Evolutionary conservation across 2,113 vertebrate genomes (phyloP), one percentile per base, ranked within the genome.

Genomic region (Columbina picui): DNA sequence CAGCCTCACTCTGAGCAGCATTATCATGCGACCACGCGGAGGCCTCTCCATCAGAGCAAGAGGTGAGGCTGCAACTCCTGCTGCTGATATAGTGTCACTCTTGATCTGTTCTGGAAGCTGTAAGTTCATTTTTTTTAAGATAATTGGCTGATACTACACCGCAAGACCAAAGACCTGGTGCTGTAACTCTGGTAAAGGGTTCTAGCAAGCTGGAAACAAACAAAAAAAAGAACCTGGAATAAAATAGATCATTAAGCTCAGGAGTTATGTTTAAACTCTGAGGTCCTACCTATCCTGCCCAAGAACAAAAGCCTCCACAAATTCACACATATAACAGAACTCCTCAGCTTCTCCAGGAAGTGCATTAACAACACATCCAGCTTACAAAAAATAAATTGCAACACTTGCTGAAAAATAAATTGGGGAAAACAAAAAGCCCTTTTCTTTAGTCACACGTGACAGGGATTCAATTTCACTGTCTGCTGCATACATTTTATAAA

Each of bases 401-500:
- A 70, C 30, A 61, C 36, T 34, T 52, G 60, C 55, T 81, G 47
- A 65, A 92, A 92, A 94, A 78, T n/a, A 77, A 67, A 70, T 49
- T 3, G 52, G 39, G 64, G 73, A 64, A 91, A 86, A 87, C 39
- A 87, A 85, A 94, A 91, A 60, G 17, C n/a, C n/a, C 57, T 82
- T 70, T 91, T 83, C 52, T 80, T 78, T 29, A 78, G 75, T 68
- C 5, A 12, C 52, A 84, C 0, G 2, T 70, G 92, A 65, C 29
- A 84, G 61, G 10, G 4, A 83, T 87, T 43, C 78, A 75, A 71
- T 95, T 94, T 95, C 90, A 88, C 64, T 67, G 52, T 84, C 86
- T 88, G 9, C 45, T 78, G 71, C 85, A 55, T 64, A n/a, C 43
- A 43, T 84, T 93, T 94, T 39, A 55, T 56, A 38, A 16, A 59